Evolutionary conservation across 2,888 invertebrate genomes (phyloP), one percentile per base, ranked within the genome.

Genomic region (Latheticus oryzae): DNA sequence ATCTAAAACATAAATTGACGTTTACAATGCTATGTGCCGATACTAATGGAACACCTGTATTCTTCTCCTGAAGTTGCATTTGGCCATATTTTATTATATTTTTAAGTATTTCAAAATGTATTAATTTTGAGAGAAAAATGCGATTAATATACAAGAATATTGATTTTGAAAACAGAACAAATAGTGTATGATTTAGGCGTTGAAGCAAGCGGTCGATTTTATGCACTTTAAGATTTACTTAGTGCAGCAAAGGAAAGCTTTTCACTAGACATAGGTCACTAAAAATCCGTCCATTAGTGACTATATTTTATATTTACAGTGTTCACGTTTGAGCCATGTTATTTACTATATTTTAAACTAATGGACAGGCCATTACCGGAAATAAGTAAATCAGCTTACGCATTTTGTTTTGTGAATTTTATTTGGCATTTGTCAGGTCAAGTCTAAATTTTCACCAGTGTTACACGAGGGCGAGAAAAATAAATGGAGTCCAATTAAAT

Each of bases 401-500:
- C n/a, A 35, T 35, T 47, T 47, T 47, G 21, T 32, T 13, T 30
- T 7, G 24, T 12, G 4, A 35, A 1, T 8, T 8, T 12, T 16
- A 12, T 3, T 21, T 42, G 8, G 21, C 3, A 19, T 23, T 12
- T 23, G n/a, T 26, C 8, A 2, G 21, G 15, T 38, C 7, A 8
- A 23, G 9, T 38, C 11, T 4, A 23, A 38, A 5, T 8, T 23
- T 17, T n/a, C 3, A 38, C 2, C 21, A 21, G 21, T 21, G 45
- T 33, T 15, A 23, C 21, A 9, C 9, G 16, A 32, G 30, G 21
- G 35, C 9, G 26, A 35, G 45, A 35, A 43, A 54, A 43, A 45
- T 37, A 57, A 38, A 28, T 32, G 37, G 42, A 38, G 45, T 42
- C 30, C 57, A 52, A 57, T 57, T 57, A 57, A 57, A 57, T 57